Evolutionary conservation across 2,113 vertebrate genomes (phyloP), one percentile per base, ranked within the genome.

Genomic region (Antigone vipio): DNA sequence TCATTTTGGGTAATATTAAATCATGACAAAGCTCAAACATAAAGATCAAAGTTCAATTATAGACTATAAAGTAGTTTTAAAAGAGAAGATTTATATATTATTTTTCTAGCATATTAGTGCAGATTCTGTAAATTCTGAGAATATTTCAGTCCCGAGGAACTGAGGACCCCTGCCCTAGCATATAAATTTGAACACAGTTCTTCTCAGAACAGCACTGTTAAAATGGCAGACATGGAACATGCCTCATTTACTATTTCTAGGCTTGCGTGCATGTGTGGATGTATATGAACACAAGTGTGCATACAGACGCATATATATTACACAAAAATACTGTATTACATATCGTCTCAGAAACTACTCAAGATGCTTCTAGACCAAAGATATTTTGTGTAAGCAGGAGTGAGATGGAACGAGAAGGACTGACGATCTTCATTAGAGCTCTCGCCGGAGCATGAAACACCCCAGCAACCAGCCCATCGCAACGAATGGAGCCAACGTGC

Each of bases 41-140:
- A 95, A 96, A 75, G 96, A 95, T 97, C 97, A 98, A 93, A 97
- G 97, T 98, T 98, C 98, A 98, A 94, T 97, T 97, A 97, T 94
- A 90, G 97, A 89, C 97, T 90, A 93, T 96, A 98, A 98, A 97
- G 93, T 76, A 21, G 21, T 96, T 97, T 94, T 88, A 93, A 96
- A 95, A 93, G 94, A 93, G 84, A 97, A 97, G 96, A 98, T 98
- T 98, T 98, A 98, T 89, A 93, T 89, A 94, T 95, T 98, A 97
- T 98, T 97, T 98, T 98, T 95, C 88, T 95, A 97, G 97, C 94
- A 92, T 96, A 97, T 97, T 97, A 98, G 87, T 97, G 93, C 93
- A 95, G 95, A 96, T 97, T 98, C 96, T 97, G 86, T 94, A 97
- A 97, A 95, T 97, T 97, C 92, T 97, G 96, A 95, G 97, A 96